A percentile compares a stretch with the other conserved stretches of the same genome.
phyloP scores from a whole-genome alignment of 2,113 vertebrate species.

The Microcebus griseorufus region DNA sequence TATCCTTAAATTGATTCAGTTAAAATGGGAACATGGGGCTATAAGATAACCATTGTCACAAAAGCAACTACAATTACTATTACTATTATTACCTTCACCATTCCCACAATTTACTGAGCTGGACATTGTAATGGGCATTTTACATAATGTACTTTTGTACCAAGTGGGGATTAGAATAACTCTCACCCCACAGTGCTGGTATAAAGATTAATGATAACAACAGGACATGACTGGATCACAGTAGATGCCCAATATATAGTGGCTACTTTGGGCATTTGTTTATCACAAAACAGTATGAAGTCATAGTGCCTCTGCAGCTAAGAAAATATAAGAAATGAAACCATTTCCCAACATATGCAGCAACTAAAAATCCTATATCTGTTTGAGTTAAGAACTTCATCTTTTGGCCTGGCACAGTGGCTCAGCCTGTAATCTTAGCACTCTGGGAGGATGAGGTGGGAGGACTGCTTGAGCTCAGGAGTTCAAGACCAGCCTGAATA shows the following conservation, averaged over 20 bases:
- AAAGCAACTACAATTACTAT: not conserved
- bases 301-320: not conserved
- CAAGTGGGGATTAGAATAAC: not conserved
- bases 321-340: conserved; percentile 36
- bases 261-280: not conserved
- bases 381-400: not conserved
- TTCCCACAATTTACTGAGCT: not conserved
- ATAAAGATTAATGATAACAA: not conserved
- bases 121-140: not conserved
- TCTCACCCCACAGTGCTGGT: not conserved
- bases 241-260: not conserved
- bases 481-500: too few species aligned
- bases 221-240: not conserved
- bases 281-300: not conserved
- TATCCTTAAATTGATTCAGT: not conserved
- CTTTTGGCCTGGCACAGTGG: not conserved
- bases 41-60: not conserved
- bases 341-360: not conserved
- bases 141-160: not conserved
- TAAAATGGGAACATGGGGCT: not conserved
- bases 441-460: too few species aligned
- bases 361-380: not conserved
- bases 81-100: not conserved
- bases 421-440: too few species aligned
- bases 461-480: too few species aligned